Conservation (phyloP, 2,888 invertebrate species). For the Drosophila cracens region DNA sequence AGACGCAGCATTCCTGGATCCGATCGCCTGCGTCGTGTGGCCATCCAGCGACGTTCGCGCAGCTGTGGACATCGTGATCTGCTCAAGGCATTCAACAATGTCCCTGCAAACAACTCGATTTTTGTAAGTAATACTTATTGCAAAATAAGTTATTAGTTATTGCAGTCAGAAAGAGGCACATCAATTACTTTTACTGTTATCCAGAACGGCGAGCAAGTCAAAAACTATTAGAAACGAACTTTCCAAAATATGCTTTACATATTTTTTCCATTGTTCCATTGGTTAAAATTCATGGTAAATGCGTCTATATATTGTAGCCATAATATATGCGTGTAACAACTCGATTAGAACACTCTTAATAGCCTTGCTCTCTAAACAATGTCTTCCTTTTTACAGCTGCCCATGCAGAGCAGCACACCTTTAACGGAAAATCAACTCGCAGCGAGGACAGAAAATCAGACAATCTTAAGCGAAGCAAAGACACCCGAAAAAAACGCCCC, state of each 20-base stretch:
- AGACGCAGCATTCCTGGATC: slow-evolving; percentile 59
- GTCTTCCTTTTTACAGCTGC: slow-evolving; percentile 19
- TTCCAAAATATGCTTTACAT: neutral
- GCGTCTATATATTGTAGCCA: neutral
- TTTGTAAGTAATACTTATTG: slow-evolving; percentile 49
- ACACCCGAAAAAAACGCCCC: neutral
- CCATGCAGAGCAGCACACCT: slow-evolving; percentile 40
- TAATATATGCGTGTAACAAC: neutral
- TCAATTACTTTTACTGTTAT: neutral
- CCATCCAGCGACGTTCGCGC: slow-evolving; percentile 59
- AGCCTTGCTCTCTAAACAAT: neutral
- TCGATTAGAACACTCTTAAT: neutral
- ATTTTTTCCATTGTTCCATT: neutral
- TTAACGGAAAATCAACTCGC: neutral
- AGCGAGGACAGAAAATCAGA: neutral
- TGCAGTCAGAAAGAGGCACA: neutral
- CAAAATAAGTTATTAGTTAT: no score
- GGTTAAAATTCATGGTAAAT: neutral
- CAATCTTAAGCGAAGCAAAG: neutral
- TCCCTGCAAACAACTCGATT: neutral
- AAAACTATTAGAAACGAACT: neutral
- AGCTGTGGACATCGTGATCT: slow-evolving; percentile 62
- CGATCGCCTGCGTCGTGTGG: slow-evolving; percentile 64
- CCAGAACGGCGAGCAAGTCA: neutral
- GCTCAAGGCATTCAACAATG: slow-evolving; percentile 58